phyloP scores from a whole-genome alignment of 2,797 vertebrate genomes.

The Parambassis ranga region DNA sequence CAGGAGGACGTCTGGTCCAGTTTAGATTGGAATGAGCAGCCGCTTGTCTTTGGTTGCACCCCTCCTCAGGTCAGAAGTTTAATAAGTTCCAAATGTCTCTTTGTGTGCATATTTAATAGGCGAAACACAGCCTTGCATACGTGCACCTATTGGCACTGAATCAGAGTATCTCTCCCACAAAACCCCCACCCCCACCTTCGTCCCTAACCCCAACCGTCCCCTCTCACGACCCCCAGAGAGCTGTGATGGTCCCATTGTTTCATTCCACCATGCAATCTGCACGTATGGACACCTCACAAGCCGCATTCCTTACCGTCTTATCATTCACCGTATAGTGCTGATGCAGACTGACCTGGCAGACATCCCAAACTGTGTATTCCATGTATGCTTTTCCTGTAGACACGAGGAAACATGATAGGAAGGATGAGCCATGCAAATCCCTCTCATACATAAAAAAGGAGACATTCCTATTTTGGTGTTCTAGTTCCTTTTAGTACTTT shows the following conservation, averaged over 20 bases:
- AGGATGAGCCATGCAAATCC: conserved; percentile 61
- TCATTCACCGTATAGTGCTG: background rate
- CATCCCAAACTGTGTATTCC: conserved; percentile 1
- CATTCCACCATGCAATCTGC: conserved; percentile 44
- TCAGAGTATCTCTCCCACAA: conserved; percentile 43
- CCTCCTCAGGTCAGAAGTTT: conserved; percentile 63
- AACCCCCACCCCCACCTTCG: background rate
- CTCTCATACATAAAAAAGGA: conserved; percentile 43
- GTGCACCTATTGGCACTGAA: conserved; percentile 55
- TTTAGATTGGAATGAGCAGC: conserved; percentile 32
- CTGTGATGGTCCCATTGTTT: conserved; percentile 70
- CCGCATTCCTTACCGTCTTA: conserved; percentile 25
- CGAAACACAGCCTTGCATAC: conserved; percentile 51
- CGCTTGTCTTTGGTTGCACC: conserved; percentile 46
- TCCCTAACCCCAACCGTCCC: conserved; percentile 35
- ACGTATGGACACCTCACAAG: conserved; percentile 55
- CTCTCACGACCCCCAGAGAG: conserved; percentile 37
- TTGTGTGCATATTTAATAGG: conserved; percentile 30
- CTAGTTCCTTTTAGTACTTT: conserved; percentile 38
- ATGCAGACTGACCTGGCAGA: background rate
- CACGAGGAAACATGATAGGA: conserved; percentile 53
- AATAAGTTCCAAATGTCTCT: conserved; percentile 73
- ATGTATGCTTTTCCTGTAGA: conserved; percentile 48
- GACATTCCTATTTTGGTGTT: conserved; percentile 49
- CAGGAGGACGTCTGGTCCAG: conserved; percentile 37